Evolutionary conservation across 23 tunicate genomes (phyloP), one percentile per base, ranked within the genome.

Genomic region (Trididemnum clinides): DNA sequence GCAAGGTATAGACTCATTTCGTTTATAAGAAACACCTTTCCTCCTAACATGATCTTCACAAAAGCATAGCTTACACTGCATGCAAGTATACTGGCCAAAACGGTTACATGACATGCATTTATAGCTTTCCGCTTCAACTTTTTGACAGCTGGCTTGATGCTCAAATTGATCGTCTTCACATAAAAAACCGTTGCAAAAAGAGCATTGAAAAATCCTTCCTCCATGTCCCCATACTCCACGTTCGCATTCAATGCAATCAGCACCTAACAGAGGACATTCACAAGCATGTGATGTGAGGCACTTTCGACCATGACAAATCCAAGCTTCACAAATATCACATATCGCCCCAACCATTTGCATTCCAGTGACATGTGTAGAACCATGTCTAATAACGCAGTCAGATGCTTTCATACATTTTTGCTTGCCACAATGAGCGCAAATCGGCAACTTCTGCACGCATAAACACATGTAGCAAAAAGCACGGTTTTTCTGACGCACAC

Each of bases 131-230:
- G 92, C 44, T 20, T 95, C 99, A 19, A 95, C 50, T 0, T 83
- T 89, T 80, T 95, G 99, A 44, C 99, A 95, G 1, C 91, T 86
- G 21, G 95, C 95, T 51, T 95, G 99, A 62, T 95, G 99, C 59
- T 95, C 99, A 74, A 95, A 95, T 64, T 95, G 99, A 54, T 95
- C 99, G 62, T 95, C 99, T 78, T 90, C 99, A 72, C 99, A 95
- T 0, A 95, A 77, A 79, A 75, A 90, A 12, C 33, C 32, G 27
- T 71, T 59, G 73, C 99, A 95, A 64, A 95, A 95, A 0, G 99
- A 91, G 39, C 99, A 95, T 74, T 66, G 87, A 71, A 90, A 95
- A 3, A 95, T 87, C 72, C 99, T 77, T 0, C 99, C 99, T 23
- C 92, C 96, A 50, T 95, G 99, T 0, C 78, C 80, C 99, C 99